phyloP scores from a whole-genome alignment of 1,140 invertebrate genomes.

The Drosophila insularis region DNA sequence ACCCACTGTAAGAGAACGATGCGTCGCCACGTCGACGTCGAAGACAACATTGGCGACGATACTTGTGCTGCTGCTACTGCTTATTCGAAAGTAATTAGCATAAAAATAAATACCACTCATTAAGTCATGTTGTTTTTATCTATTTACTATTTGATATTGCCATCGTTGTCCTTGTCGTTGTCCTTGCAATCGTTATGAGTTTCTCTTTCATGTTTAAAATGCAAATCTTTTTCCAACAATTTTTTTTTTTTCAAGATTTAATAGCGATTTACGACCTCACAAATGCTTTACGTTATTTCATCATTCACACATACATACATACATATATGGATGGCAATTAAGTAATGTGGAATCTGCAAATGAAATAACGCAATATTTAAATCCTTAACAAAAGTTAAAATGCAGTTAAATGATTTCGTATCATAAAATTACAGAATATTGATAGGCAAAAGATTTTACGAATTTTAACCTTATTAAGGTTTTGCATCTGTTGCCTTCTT shows the following conservation, averaged over 20 bases:
- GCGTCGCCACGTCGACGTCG: neutral
- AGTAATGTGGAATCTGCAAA: neutral
- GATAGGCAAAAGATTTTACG: no score
- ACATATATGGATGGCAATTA: neutral
- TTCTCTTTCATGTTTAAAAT: slow-evolving; percentile 19
- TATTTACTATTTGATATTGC: slow-evolving; percentile 73
- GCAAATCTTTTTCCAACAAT: neutral
- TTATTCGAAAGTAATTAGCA: slow-evolving; percentile 80
- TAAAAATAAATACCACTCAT: slow-evolving; percentile 81
- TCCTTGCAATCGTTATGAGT: slow-evolving; percentile 18
- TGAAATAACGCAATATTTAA: neutral
- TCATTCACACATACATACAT: no score
- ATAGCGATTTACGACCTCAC: neutral
- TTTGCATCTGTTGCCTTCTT: no score
- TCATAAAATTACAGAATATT: no score
- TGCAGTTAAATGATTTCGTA: no score
- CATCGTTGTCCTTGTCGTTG: slow-evolving; percentile 23
- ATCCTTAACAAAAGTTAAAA: neutral
- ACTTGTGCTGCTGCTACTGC: slow-evolving; percentile 14
- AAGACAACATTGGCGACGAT: neutral
- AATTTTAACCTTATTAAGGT: no score
- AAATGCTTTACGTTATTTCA: neutral
- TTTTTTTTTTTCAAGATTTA: neutral
- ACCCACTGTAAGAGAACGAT: neutral
- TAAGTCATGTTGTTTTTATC: slow-evolving; percentile 80